Conservation (phyloP, 2,113 vertebrate species). For the Dendropsophus ebraccatus region DNA sequence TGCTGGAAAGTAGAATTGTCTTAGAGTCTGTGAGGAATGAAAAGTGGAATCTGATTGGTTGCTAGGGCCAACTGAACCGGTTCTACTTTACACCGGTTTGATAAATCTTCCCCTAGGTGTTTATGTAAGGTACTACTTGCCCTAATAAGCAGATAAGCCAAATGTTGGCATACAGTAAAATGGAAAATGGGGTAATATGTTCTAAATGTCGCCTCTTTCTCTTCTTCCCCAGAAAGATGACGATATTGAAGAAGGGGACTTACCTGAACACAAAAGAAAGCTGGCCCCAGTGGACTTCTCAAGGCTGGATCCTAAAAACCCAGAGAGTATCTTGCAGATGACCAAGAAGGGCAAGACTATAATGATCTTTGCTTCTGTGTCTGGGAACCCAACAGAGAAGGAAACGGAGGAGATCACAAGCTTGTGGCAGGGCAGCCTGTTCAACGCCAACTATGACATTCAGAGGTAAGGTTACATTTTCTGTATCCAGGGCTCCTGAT, state of each 20-base stretch:
- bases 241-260: slow-evolving; percentile 95
- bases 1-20: too few relatives aligned
- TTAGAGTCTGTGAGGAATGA: too few relatives aligned
- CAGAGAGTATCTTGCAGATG: slow-evolving; percentile 90
- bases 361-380: slow-evolving; percentile 95
- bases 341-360: slow-evolving; percentile 95
- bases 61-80: too few relatives aligned
- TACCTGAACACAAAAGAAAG: slow-evolving; percentile 90
- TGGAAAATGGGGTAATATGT: too few relatives aligned
- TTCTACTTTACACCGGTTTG: too few relatives aligned
- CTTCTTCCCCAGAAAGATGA: slow-evolving; percentile 83
- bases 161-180: too few relatives aligned
- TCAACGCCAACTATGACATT: slow-evolving; percentile 95
- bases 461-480: slow-evolving; percentile 82
- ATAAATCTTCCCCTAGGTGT: too few relatives aligned
- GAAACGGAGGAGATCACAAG: slow-evolving; percentile 93
- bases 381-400: slow-evolving; percentile 89
- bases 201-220: background rate
- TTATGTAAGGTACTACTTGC: too few relatives aligned
- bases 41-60: too few relatives aligned
- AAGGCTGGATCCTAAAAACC: slow-evolving; percentile 87
- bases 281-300: slow-evolving; percentile 90
- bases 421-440: slow-evolving; percentile 96
- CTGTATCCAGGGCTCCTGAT: background rate
- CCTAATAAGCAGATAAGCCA: too few relatives aligned